Percentiles rank a stretch among this genome's conserved stretches.
Evolutionary conservation across 2,797 vertebrate species (phyloP).

Genomic region (Coluber constrictor): DNA sequence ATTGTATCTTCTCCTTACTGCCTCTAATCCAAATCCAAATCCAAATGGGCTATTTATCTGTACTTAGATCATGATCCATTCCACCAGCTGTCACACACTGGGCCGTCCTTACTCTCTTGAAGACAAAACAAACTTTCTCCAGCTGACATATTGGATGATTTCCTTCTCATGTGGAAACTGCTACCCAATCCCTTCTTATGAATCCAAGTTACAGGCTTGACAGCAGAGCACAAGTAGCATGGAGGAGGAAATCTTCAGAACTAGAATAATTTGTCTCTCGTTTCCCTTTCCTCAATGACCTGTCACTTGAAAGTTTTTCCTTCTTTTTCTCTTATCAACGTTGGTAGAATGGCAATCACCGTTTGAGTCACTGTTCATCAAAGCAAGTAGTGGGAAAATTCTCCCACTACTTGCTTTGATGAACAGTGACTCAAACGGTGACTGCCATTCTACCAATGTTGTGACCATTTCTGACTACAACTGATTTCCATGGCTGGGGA

Average conservation of each 20-base stretch:
- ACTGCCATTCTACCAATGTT: background rate
- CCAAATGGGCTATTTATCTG: background rate
- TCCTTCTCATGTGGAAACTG: background rate
- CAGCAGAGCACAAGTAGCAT: background rate
- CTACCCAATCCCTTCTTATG: background rate
- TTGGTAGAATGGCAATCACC: background rate
- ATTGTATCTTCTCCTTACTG: background rate
- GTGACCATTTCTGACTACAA: background rate
- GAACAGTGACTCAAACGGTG: background rate
- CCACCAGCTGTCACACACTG: background rate
- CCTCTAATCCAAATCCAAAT: background rate
- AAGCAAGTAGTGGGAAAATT: no score
- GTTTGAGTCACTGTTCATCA: background rate
- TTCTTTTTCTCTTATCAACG: background rate
- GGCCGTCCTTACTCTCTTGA: background rate
- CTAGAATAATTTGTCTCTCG: background rate
- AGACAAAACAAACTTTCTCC: background rate
- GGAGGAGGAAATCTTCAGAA: background rate
- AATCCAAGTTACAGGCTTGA: background rate
- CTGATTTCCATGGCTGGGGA: background rate
- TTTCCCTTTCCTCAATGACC: background rate
- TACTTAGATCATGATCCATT: background rate
- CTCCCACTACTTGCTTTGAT: no score
- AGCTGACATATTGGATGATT: background rate
- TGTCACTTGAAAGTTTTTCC: background rate